Base-by-base conservation (phyloP, 2,797 vertebrate species). In the Falco naumanni region DNA sequence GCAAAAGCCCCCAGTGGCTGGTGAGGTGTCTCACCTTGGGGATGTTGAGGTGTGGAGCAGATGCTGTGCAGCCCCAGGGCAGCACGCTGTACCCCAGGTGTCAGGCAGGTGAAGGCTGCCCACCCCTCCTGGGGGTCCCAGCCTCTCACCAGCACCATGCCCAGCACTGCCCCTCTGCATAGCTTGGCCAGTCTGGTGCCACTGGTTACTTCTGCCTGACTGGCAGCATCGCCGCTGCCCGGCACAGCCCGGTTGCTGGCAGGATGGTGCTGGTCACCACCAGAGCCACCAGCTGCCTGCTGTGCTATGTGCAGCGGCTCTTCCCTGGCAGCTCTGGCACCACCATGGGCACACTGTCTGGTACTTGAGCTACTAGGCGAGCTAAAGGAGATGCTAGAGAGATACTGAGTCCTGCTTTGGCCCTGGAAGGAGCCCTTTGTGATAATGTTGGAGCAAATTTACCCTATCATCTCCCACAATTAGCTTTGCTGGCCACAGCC, bases 291-390 rank as follows among this genome's bases (percentile, higher is more conserved):
- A 48, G 63, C 41, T 5, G 1, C 6, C 7, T 0, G 0, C n/a
- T 0, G 1, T 3, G 20, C 41, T 3, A 6, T 4, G 0, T 0
- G 3, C 19, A 43, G 51, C 1, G 6, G n/a, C 63, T 16, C 6
- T 5, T 37, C 0, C 2, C 51, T 66, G 56, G 51, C 47, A 78
- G 64, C 74, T 41, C 33, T 33, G 39, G 60, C 31, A 28, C 41
- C 5, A 16, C 47, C 2, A 3, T 4, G 11, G 45, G 13, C 2
- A 2, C 16, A 5, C 31, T 41, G 6, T 18, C 33, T 28, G 10
- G 5, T 26, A 5, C n/a, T 65, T 1, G 5, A 59, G 37, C 26
- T 48, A 1, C 18, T 1, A 11, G 37, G 14, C 0, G 16, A 68
- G 53, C 14, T 61, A 4, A 25, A 64, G 29, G 41, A 64, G 29